Evolutionary conservation across 2,888 invertebrate species (phyloP).

Genomic region (Xylota segnis): DNA sequence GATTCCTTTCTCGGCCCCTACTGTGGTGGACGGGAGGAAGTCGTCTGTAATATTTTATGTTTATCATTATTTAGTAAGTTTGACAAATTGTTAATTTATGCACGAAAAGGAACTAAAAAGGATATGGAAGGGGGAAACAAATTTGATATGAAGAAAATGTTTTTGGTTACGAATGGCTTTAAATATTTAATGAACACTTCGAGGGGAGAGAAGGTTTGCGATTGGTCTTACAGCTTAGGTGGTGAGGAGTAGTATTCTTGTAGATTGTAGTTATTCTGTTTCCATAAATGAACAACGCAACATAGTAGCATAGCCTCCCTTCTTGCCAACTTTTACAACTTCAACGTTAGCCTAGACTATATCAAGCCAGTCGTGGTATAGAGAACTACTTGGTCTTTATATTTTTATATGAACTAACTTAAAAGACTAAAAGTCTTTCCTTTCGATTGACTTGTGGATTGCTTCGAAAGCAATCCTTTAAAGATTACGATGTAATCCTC

Average conservation of each 20-base stretch:
- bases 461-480: no score
- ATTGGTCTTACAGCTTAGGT: neutral
- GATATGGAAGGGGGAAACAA: conserved; percentile 19
- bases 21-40: conserved; percentile 1
- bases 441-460: no score
- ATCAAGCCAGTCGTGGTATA: no score
- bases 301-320: no score
- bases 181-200: conserved; percentile 55
- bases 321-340: no score
- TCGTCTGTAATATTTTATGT: conserved; percentile 37
- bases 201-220: neutral
- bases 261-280: no score
- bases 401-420: no score
- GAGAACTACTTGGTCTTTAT: no score
- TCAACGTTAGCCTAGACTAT: no score
- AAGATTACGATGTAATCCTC: no score
- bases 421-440: no score
- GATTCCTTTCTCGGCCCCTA: neutral
- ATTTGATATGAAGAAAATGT: conserved; percentile 58
- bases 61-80: conserved; percentile 56
- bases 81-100: conserved; percentile 73
- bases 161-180: conserved; percentile 76
- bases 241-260: neutral
- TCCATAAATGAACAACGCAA: no score
- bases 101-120: conserved; percentile 54